Base-by-base conservation (phyloP, 2,888 invertebrate species). In the Leptinotarsa peninsularis region DNA sequence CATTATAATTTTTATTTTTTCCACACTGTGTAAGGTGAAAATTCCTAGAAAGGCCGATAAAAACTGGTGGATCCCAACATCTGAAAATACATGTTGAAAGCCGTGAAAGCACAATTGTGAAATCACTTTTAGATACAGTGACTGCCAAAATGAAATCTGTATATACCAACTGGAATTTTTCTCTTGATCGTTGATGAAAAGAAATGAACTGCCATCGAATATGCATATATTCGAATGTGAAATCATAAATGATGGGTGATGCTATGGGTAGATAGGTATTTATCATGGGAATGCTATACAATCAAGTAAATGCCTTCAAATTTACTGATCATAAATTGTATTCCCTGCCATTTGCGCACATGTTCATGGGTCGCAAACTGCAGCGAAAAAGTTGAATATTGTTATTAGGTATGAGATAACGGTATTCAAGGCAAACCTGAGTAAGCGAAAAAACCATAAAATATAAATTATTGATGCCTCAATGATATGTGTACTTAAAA, bases 401-500 rank as follows among this genome's bases (percentile, higher is more conserved):
- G 56, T 69, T 43, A 54, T 69, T 56, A 56, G 17, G 23, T 27
- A 54, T 43, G n/a, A 56, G 49, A 54, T 69, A 69, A 14, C 43
- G 56, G 54, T 69, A 21, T 69, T 69, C 23, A 69, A 33, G 18
- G 69, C n/a, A 15, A 52, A 54, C 18, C 18, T 43, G 27, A n/a
- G 54, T 56, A 52, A 56, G 14, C 56, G 49, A 56, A 68, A 69
- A 56, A 52, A 69, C n/a, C 18, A 27, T 18, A 43, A 69, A 69
- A 43, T 69, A 43, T 7, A 56, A 33, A 56, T 69, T 18, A 43
- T 56, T 17, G 4, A 69, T 43, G 56, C 56, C 33, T n/a, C 56
- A 69, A 69, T 69, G 54, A 33, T 49, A 21, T 69, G 56, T 69
- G 69, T 56, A 54, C 27, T n/a, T 54, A 52, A 69, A 69, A 69